Percentiles rank a stretch among this genome's conserved stretches.
Evolutionary conservation across 2,888 invertebrate genomes (phyloP).

Genomic region (Erebia palarica): DNA sequence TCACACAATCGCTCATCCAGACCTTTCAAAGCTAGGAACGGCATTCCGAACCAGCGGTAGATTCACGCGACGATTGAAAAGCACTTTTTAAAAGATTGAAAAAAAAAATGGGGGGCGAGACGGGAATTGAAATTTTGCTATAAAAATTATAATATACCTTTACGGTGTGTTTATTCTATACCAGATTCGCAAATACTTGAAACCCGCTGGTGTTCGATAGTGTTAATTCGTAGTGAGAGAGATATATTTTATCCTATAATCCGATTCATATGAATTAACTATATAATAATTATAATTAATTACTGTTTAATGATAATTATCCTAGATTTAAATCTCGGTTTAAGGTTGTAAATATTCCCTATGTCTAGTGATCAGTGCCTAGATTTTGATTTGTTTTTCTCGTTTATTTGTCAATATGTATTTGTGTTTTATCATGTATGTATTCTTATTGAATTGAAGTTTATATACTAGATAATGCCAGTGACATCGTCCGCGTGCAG

Average conservation of each 20-base stretch:
- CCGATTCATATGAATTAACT: conserved; percentile 29
- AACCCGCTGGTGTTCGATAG: conserved; percentile 41
- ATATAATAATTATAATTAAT: conserved; percentile 36
- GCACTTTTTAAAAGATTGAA: too few species aligned
- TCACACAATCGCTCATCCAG: too few species aligned
- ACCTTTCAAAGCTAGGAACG: too few species aligned
- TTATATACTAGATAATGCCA: not conserved
- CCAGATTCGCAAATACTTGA: not conserved
- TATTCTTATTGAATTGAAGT: not conserved
- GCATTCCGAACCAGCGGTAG: too few species aligned
- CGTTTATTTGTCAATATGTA: not conserved
- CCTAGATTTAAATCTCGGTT: conserved; percentile 22
- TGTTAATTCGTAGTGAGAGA: conserved; percentile 38
- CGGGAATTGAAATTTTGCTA: too few species aligned
- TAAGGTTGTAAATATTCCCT: conserved; percentile 36
- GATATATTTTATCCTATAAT: conserved; percentile 30
- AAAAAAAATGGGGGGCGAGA: too few species aligned
- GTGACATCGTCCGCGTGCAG: too few species aligned
- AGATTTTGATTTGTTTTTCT: conserved; percentile 8
- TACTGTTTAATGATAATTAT: conserved; percentile 26
- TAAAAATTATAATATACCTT: too few species aligned
- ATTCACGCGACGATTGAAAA: too few species aligned
- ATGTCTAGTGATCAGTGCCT: conserved; percentile 31
- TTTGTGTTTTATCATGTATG: not conserved
- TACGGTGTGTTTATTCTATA: not conserved